Evolutionary conservation across 2,888 invertebrate genomes (phyloP), one percentile per base, ranked within the genome.

Genomic region (Drosophila sordidula): DNA sequence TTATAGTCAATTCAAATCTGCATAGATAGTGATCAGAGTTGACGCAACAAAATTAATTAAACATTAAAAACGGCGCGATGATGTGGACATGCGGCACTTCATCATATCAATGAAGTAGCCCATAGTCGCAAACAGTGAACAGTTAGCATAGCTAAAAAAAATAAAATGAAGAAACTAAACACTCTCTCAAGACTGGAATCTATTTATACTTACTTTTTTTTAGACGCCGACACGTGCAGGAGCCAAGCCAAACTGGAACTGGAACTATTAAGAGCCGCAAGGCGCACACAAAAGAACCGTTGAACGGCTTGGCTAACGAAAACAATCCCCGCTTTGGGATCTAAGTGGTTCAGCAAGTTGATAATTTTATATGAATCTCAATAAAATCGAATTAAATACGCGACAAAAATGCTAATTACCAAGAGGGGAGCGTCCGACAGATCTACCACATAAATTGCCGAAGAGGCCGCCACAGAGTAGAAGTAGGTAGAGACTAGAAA

Each of bases 361-460:
- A 75, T 75, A 76, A 79, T 74, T 70, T 74, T 69, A 78, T 81
- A 84, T 84, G 78, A 84, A 78, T 76, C 75, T 87, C 85, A 89
- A 85, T 87, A 79, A 87, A 89, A 86, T 74, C 73, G 78, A 85
- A 87, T 87, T 81, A 86, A 89, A 87, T 81, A 89, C 75, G 85
- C 86, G 75, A 86, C 89, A 75, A 76, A 86, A 79, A 86, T 86
- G 85, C 86, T 76, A 86, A 89, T 87, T 72, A 72, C 69, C 56
- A 56, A 36, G 62, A 55, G 41, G 46, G 70, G 50, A 49, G 63
- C 64, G 61, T 58, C 55, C 61, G 39, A 41, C 36, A 25, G 49
- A 49, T 49, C 63, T 62, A 46, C 54, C 64, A 73, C 73, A 74
- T 80, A 80, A 89, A 80, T 74, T 81, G 61, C 44, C 46, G 49